phyloP scores from a whole-genome alignment of 2,113 vertebrate species.

The Gyps fulvus region DNA sequence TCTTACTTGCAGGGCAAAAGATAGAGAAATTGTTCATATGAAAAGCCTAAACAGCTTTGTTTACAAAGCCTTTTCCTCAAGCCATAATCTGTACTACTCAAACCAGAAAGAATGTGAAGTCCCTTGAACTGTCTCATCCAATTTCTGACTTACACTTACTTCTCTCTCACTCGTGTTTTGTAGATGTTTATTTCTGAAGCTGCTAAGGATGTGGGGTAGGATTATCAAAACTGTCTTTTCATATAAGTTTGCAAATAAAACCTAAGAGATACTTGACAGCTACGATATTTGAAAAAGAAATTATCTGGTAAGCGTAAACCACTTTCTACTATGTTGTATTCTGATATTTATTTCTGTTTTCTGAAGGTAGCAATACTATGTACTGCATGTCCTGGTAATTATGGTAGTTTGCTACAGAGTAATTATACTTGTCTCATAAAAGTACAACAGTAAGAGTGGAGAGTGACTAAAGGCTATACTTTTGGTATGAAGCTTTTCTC shows the following conservation, averaged over 20 bases:
- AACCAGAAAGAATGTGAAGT: background rate
- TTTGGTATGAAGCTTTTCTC: background rate
- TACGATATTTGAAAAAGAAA: background rate
- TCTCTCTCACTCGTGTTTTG: background rate
- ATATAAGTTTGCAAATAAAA: background rate
- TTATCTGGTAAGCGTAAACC: background rate
- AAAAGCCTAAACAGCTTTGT: background rate
- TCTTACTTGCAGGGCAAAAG: background rate
- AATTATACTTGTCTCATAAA: background rate
- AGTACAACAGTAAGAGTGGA: background rate
- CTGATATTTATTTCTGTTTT: background rate
- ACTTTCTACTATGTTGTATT: background rate
- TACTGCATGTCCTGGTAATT: background rate
- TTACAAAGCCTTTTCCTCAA: background rate
- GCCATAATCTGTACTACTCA: background rate
- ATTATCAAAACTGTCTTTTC: background rate
- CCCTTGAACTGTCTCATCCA: background rate
- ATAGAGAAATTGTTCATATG: background rate
- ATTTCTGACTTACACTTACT: background rate
- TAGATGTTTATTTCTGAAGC: background rate
- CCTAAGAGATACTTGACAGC: background rate
- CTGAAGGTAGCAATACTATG: background rate
- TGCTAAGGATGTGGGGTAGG: background rate
- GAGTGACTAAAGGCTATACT: background rate
- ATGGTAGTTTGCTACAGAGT: background rate